Evolutionary conservation across 30 jellyfish, hydroid and myxozoan genomes (phyloP).

Genomic region (Haliclystus octoradiatus): DNA sequence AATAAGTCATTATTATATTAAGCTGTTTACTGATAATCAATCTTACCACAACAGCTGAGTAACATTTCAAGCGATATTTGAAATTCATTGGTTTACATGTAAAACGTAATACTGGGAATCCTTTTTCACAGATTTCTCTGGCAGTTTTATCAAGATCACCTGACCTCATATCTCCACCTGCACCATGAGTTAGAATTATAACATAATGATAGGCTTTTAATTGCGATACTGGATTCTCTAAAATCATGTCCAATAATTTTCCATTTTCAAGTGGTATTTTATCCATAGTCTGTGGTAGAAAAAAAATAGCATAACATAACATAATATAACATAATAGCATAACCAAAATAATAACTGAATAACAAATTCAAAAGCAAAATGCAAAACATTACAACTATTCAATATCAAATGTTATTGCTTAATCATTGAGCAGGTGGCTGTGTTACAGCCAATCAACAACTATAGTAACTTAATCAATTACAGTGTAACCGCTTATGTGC

Average conservation of each 20-base stretch:
- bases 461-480: too few relatives aligned
- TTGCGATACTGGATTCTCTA: slow-evolving; percentile 14
- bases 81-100: slow-evolving; percentile 83
- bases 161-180: slow-evolving; percentile 79
- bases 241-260: slow-evolving; percentile 11
- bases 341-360: too few relatives aligned
- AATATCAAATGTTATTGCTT: too few relatives aligned
- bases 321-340: too few relatives aligned
- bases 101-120: slow-evolving; percentile 34
- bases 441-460: too few relatives aligned
- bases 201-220: slow-evolving; percentile 31
- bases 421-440: too few relatives aligned
- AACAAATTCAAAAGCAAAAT: too few relatives aligned
- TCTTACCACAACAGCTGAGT: slow-evolving; percentile 63
- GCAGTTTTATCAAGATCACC: slow-evolving; percentile 18
- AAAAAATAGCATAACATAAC: not conserved
- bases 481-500: too few relatives aligned
- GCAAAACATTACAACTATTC: too few relatives aligned
- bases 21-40: too few relatives aligned
- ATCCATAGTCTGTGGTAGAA: slow-evolving; percentile 10
- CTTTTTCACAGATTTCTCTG: slow-evolving; percentile 17
- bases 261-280: slow-evolving; percentile 18
- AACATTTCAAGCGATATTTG: slow-evolving; percentile 51
- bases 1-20: too few relatives aligned
- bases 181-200: slow-evolving; percentile 70